A percentile compares a stretch with the other conserved stretches of the same genome.
phyloP scores from a whole-genome alignment of 2,888 invertebrate genomes.

The Drosophila nigritarsus region DNA sequence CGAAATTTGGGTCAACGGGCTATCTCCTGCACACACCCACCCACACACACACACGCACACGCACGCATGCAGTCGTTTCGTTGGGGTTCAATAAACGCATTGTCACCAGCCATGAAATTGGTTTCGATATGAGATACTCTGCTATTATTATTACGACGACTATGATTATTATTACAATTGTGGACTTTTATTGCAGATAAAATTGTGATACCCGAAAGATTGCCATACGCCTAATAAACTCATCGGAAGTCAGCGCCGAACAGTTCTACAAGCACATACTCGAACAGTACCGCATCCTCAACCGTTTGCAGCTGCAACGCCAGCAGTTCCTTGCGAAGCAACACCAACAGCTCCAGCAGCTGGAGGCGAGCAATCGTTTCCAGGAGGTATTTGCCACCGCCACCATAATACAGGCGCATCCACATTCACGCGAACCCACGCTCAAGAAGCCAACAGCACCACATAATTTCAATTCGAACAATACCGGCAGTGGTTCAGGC shows the following conservation, averaged over 20 bases:
- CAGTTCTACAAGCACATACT: constrained; percentile 85
- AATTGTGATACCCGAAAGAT: constrained; percentile 85
- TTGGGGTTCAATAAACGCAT: constrained; percentile 72
- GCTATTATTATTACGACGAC: background rate
- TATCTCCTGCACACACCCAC: constrained; percentile 58
- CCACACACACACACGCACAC: background rate
- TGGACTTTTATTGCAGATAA: constrained; percentile 73
- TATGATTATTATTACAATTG: background rate
- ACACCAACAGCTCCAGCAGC: constrained; percentile 80
- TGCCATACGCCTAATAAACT: constrained; percentile 84
- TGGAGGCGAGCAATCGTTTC: constrained; percentile 81
- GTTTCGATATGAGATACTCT: background rate
- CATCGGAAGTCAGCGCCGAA: constrained; percentile 84
- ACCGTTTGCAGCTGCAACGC: constrained; percentile 78
- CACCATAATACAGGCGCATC: constrained; percentile 82
- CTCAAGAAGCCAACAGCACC: constrained; percentile 57
- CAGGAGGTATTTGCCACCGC: constrained; percentile 83
- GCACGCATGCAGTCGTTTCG: constrained; percentile 5
- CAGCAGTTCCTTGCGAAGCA: constrained; percentile 82
- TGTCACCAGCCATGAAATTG: constrained; percentile 58
- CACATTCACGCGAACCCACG: constrained; percentile 59
- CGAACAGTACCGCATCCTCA: constrained; percentile 81
- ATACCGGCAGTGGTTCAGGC: constrained; percentile 28
- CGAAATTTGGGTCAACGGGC: constrained; percentile 83
- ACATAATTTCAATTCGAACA: constrained; percentile 26